Conservation (phyloP, 2,113 vertebrate genomes). For the Phylloscopus trochiloides region DNA sequence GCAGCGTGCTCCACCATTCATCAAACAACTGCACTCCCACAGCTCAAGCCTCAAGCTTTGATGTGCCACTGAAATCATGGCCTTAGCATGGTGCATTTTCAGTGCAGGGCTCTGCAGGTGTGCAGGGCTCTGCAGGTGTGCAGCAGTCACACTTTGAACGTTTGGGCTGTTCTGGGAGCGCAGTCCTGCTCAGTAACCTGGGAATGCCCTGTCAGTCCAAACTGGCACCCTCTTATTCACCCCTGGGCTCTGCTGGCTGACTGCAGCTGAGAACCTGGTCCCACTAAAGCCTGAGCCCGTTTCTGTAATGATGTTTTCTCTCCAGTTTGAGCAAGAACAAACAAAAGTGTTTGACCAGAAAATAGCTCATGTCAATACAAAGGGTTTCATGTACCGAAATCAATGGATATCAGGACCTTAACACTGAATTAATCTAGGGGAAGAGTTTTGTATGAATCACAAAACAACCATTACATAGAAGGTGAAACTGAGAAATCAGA, state of each 20-base stretch:
- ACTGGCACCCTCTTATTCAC: not conserved
- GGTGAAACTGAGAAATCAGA: not conserved
- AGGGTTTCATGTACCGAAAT: not conserved
- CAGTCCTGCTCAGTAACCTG: no score
- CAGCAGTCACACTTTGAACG: not conserved
- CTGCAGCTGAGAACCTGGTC: accelerated
- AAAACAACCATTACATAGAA: not conserved
- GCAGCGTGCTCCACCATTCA: not conserved
- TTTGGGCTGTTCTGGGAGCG: not conserved
- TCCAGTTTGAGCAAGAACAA: not conserved
- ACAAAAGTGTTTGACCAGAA: not conserved
- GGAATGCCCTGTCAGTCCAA: not conserved
- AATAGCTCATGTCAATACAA: not conserved
- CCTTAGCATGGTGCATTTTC: accelerated
- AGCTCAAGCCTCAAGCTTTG: no score
- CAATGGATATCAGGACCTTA: not conserved
- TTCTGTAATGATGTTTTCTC: not conserved
- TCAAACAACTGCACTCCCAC: not conserved
- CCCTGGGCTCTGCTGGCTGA: not conserved
- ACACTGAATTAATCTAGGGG: not conserved
- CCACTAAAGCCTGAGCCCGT: not conserved
- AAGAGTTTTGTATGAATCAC: not conserved
- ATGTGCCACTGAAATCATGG: not conserved
- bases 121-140: not conserved
- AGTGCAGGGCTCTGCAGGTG: not conserved